Percentiles rank a stretch among this genome's conserved stretches.
phyloP scores from a whole-genome alignment of 2,888 invertebrate genomes.

The Neria commutata region DNA sequence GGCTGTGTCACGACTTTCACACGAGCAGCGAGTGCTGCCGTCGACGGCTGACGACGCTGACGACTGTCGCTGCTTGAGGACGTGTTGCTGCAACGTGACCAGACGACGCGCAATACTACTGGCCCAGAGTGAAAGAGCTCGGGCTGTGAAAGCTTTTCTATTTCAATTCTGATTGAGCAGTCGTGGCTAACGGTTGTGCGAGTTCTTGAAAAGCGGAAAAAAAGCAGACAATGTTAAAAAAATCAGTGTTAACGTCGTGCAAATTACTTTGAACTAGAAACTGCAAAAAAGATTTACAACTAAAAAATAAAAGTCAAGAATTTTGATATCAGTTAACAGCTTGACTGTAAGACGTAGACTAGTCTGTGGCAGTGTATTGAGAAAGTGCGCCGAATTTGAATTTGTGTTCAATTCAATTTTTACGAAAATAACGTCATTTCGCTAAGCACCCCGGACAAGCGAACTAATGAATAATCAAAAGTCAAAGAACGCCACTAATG shows the following conservation, averaged over 20 bases:
- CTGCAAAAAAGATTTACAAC: not conserved
- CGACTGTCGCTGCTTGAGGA: not conserved
- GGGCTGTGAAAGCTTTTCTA: conserved; percentile 53
- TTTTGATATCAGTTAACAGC: no score
- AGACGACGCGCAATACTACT: conserved; percentile 26
- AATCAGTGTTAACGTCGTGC: conserved; percentile 19
- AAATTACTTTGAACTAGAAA: not conserved
- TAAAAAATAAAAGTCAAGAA: conserved; percentile 7
- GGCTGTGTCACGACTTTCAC: not conserved
- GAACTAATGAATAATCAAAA: no score
- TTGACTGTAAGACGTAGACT: no score
- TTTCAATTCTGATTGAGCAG: conserved; percentile 54
- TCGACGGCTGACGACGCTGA: conserved; percentile 13
- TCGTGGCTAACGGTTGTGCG: conserved; percentile 32
- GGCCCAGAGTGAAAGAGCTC: conserved; percentile 38
- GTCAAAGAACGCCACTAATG: no score
- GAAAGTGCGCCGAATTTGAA: no score
- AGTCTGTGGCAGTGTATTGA: no score
- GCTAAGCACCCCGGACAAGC: no score
- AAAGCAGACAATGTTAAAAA: not conserved
- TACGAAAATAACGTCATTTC: no score
- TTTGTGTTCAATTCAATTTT: no score
- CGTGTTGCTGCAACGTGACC: conserved; percentile 54
- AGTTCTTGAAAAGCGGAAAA: conserved; percentile 1
- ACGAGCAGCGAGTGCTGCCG: not conserved